Base-by-base conservation (phyloP, 2,888 invertebrate species). In the Fragum whitleyi region DNA sequence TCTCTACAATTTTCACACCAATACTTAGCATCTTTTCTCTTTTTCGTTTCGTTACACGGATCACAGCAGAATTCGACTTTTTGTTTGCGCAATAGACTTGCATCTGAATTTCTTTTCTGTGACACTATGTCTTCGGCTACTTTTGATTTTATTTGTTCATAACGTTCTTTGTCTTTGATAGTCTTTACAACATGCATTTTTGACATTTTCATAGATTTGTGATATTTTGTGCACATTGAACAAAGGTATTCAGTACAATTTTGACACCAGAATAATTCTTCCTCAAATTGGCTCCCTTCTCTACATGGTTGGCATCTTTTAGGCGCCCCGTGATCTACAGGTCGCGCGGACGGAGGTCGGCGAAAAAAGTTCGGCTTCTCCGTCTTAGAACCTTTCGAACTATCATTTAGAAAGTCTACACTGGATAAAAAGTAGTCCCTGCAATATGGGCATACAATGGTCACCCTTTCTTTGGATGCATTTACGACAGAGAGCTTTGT, bases 221-320 rank as follows among this genome's bases (percentile, higher is more conserved):
- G 85, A 74, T 79, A 79, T 28, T 75, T 65, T 5, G 81, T 71
- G 26, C 85, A 85, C 1, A 71, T 59, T 14, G 76, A 39, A 39
- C 85, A 85, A 65, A 85, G 51, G 59, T 74, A 81, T 74, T 83
- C 83, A 1, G 74, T 73, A 57, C 85, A 85, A 29, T 85, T 65
- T 36, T 78, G 70, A 65, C 85, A 85, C 85, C 85, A 85, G 59
- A 81, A 85, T 6, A 51, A n/a, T 23, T 83, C 80, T 6, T 57
- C 32, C 23, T 71, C 74, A 47, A 77, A 83, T 23, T 78, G 62
- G 6, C 68, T 57, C n/a, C 80, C 79, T 55, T 79, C 79, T 21
- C 62, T 53, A 53, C 85, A 85, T 26, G 85, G 76, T 55, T 85
- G 79, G 65, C 85, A 85, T 73, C 83, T 77, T 61, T 74, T 28